Evolutionary conservation across 2,888 invertebrate genomes (phyloP).

Genomic region (Drosophila setosimentum): DNA sequence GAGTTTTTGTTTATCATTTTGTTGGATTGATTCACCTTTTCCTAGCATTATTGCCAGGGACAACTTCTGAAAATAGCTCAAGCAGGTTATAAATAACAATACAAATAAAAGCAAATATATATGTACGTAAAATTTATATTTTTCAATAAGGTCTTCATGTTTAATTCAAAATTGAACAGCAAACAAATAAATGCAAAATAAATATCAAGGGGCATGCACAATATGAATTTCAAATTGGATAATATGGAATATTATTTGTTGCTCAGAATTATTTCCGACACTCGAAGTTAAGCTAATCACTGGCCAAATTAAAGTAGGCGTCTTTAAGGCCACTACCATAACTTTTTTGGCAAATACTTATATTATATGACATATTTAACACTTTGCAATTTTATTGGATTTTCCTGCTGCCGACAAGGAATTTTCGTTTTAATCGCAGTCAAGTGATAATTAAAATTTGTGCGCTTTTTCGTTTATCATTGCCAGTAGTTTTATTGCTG

Average conservation of each 20-base stretch:
- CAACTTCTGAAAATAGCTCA: neutral
- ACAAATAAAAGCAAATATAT: slow-evolving; percentile 1
- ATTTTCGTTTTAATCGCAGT: slow-evolving; percentile 62
- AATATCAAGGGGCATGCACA: slow-evolving; percentile 15
- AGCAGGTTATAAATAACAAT: neutral
- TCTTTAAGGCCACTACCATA: slow-evolving; percentile 5
- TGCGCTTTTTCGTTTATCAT: slow-evolving; percentile 6
- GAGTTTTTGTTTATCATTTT: neutral
- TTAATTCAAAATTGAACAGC: slow-evolving; percentile 2
- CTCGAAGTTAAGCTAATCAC: neutral
- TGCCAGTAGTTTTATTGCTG: slow-evolving; percentile 28
- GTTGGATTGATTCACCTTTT: neutral
- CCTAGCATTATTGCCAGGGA: neutral
- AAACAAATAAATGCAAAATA: slow-evolving; percentile 17
- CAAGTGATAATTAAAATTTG: slow-evolving; percentile 50
- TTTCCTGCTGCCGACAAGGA: slow-evolving; percentile 32
- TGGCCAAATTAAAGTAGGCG: slow-evolving; percentile 13
- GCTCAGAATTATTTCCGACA: slow-evolving; percentile 2
- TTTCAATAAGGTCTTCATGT: slow-evolving; percentile 2
- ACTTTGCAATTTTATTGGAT: slow-evolving; percentile 47
- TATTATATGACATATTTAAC: slow-evolving; percentile 27
- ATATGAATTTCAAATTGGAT: slow-evolving; percentile 52
- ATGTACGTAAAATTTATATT: neutral
- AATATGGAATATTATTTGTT: slow-evolving; percentile 24
- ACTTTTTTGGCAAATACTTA: slow-evolving; percentile 25